phyloP scores from a whole-genome alignment of 2,113 vertebrate genomes.

The Triplophysa tibetana region DNA sequence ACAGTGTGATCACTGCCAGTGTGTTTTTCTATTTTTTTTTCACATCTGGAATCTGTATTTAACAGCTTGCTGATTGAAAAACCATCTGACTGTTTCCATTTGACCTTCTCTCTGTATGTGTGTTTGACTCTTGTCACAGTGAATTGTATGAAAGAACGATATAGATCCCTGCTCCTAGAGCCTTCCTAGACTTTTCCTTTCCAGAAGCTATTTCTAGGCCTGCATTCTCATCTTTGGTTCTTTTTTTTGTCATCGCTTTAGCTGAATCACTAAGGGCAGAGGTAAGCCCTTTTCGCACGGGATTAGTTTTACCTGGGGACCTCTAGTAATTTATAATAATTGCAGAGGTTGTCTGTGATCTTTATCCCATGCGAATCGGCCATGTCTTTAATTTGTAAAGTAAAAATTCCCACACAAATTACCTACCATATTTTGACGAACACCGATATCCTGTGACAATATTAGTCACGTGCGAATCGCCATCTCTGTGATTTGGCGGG shows the following conservation, averaged over 20 bases:
- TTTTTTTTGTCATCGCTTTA: constrained; percentile 32
- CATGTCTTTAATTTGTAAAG: too few species aligned
- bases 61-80: constrained; percentile 50
- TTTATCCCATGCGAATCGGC: too few species aligned
- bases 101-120: constrained; percentile 46
- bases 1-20: constrained; percentile 28
- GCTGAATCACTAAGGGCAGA: not conserved
- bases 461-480: too few species aligned
- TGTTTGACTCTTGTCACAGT: constrained; percentile 32
- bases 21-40: constrained; percentile 28
- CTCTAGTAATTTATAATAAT: too few species aligned
- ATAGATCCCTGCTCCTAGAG: constrained; percentile 18
- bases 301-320: too few species aligned
- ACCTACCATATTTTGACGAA: too few species aligned
- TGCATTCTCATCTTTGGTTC: constrained; percentile 6
- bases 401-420: too few species aligned
- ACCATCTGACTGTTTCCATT: constrained; percentile 46
- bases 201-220: constrained; percentile 12
- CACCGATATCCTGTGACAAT: too few species aligned
- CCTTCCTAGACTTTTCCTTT: constrained; percentile 27
- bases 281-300: not conserved
- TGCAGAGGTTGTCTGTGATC: too few species aligned
- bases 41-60: constrained; percentile 47
- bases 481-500: too few species aligned
- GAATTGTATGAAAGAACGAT: constrained; percentile 21